Conservation (phyloP, 2,797 vertebrate species). For the Coranthus polyacanthus region DNA sequence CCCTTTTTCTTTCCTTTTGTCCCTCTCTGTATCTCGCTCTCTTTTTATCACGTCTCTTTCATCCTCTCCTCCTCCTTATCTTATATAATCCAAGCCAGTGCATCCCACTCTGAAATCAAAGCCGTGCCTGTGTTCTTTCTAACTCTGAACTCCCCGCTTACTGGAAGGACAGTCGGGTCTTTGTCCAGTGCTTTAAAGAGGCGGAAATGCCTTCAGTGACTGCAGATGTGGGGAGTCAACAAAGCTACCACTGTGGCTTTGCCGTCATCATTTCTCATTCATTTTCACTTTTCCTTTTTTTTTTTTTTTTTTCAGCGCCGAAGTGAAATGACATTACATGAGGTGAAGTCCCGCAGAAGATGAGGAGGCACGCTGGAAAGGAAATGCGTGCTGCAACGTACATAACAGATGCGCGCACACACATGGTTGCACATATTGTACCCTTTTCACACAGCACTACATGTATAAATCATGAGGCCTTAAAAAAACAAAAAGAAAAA, state of each 20-base stretch:
- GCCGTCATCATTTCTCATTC: slow-evolving; percentile 60
- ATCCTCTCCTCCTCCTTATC: slow-evolving; percentile 63
- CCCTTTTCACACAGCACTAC: slow-evolving; percentile 34
- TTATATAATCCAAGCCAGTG: slow-evolving; percentile 70
- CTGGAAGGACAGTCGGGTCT: slow-evolving; percentile 68
- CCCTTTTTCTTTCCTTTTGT: slow-evolving; percentile 25
- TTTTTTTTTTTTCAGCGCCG: slow-evolving; percentile 12
- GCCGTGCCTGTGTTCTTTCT: slow-evolving; percentile 69
- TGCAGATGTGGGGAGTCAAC: slow-evolving; percentile 80
- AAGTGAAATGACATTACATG: slow-evolving; percentile 12
- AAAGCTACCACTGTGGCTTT: slow-evolving; percentile 74
- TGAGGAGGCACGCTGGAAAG: slow-evolving; percentile 16
- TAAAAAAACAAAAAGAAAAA: slow-evolving; percentile 17
- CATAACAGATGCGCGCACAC: background rate
- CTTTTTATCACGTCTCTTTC: slow-evolving; percentile 55
- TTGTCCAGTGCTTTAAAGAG: slow-evolving; percentile 77
- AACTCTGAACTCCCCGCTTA: slow-evolving; percentile 55
- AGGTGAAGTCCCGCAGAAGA: too few relatives aligned
- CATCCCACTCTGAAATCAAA: slow-evolving; percentile 79
- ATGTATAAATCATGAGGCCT: slow-evolving; percentile 75
- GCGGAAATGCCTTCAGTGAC: slow-evolving; percentile 80
- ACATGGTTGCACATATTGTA: slow-evolving; percentile 19
- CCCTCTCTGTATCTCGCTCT: slow-evolving; percentile 28
- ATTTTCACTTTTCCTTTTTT: slow-evolving; percentile 39
- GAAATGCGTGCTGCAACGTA: slow-evolving; percentile 13